These are phyloP conservation scores for Actenoides lindsayi DNA, from an alignment of 2,113 vertebrate genomes.

Conservation along the genomic window DNA sequence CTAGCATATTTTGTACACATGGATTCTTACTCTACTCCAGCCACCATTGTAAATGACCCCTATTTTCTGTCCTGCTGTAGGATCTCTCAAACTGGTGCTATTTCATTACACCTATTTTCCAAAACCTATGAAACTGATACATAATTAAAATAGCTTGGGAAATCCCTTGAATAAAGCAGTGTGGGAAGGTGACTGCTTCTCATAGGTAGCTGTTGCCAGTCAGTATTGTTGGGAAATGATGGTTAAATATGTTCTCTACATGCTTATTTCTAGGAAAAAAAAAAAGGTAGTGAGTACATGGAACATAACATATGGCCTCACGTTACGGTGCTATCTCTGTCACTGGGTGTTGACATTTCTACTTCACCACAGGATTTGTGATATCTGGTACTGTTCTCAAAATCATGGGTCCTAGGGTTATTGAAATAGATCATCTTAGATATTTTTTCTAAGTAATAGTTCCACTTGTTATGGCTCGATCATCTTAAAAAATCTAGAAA, in stretches of 20 bases:
- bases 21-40: not conserved
- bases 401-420: not conserved
- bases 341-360: not conserved
- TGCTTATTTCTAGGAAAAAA: not conserved
- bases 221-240: not conserved
- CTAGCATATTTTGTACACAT: not conserved
- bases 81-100: not conserved
- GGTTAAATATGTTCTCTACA: not conserved
- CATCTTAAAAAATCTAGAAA: not conserved
- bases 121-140: not conserved
- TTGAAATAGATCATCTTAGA: not conserved
- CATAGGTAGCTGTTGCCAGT: not conserved
- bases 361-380: not conserved
- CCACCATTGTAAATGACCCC: not conserved
- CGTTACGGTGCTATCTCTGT: rapidly evolving
- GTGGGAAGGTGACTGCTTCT: not conserved
- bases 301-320: not conserved
- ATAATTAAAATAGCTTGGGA: not conserved
- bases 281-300: not conserved
- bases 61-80: not conserved
- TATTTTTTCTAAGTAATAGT: not conserved
- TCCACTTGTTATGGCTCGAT: not conserved
- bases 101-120: not conserved
- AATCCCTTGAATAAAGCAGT: not conserved
- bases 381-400: not conserved